These are phyloP conservation scores for Nasonia longicornis DNA, from an alignment of 1,140 invertebrate genomes.

Conservation along the genomic window DNA sequence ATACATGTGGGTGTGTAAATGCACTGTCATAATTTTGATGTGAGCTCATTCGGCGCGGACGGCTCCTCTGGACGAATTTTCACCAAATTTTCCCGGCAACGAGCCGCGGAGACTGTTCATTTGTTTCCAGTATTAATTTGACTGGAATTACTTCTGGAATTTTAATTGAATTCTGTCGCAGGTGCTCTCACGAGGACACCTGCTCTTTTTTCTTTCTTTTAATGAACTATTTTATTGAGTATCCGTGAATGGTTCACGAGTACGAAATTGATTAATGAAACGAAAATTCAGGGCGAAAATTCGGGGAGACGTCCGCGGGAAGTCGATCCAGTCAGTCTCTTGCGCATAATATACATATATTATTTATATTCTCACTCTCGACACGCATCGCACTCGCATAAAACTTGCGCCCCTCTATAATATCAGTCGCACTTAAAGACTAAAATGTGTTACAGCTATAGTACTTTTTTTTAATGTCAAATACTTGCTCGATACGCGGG, in stretches of 20 bases:
- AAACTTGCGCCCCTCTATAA: constrained; percentile 40
- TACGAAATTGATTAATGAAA: background rate
- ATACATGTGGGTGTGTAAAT: background rate
- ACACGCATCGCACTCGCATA: constrained; percentile 46
- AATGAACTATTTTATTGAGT: background rate
- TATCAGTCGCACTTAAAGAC: constrained; percentile 46
- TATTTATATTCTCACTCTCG: constrained; percentile 37
- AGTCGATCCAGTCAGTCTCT: constrained; percentile 30
- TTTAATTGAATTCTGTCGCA: background rate
- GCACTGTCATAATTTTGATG: constrained; percentile 36
- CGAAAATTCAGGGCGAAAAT: background rate
- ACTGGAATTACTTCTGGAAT: background rate
- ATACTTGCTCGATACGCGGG: constrained; percentile 31
- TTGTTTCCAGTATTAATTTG: background rate
- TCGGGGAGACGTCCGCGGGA: constrained; percentile 15
- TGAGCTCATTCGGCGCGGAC: constrained; percentile 37
- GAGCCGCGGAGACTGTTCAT: background rate
- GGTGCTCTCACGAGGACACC: no score
- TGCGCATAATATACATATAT: constrained; percentile 23
- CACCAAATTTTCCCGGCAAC: background rate
- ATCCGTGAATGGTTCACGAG: background rate
- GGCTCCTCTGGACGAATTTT: constrained; percentile 9
- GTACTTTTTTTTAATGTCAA: constrained; percentile 38
- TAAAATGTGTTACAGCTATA: constrained; percentile 45
- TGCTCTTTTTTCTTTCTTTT: no score